Evolutionary conservation across 2,797 vertebrate species (phyloP), one percentile per base, ranked within the genome.

Genomic region (Sebastes hubbsi): DNA sequence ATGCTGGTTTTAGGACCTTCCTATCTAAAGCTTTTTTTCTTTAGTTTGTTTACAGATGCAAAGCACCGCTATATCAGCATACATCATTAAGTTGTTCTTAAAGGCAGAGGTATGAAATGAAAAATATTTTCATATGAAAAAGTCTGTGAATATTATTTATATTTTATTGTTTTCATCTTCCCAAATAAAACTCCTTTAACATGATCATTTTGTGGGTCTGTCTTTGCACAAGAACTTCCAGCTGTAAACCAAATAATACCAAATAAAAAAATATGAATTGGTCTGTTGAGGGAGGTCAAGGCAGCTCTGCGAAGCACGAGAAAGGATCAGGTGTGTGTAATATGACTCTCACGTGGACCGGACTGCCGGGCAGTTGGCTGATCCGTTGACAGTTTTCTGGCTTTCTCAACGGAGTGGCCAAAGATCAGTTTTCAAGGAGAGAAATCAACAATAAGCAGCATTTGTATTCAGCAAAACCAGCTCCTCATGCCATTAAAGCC

Each of bases 111-210:
- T 80, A 88, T 85, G 86, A 89, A 89, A 86, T 84, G 67, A 84
- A 78, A 89, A 80, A 75, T 94, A 94, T 95, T 96, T 95, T 95
- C 92, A 92, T 94, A 92, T 85, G 80, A 88, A 90, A 87, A 86
- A 25, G 75, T 92, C 80, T 87, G 83, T 94, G 84, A 93, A 93
- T 94, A 90, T 94, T 95, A 95, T 94, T 96, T 96, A 95, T 95
- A 94, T 94, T 92, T 91, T 81, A 89, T 90, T 92, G 89, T 94
- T 94, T 90, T 92, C 85, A 92, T 90, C 88, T 81, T 72, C 77
- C 78, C 78, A 81, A 95, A 94, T 95, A 93, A 95, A 95, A 90
- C 27, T 67, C 71, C 46, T 78, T 78, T 75, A 81, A 80, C 30
- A 54, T 78, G 71, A 81, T 56, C 24, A 22, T 63, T 55, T 78